Base-by-base conservation (phyloP, 2,113 vertebrate species). In the Rhagologus leucostigma region DNA sequence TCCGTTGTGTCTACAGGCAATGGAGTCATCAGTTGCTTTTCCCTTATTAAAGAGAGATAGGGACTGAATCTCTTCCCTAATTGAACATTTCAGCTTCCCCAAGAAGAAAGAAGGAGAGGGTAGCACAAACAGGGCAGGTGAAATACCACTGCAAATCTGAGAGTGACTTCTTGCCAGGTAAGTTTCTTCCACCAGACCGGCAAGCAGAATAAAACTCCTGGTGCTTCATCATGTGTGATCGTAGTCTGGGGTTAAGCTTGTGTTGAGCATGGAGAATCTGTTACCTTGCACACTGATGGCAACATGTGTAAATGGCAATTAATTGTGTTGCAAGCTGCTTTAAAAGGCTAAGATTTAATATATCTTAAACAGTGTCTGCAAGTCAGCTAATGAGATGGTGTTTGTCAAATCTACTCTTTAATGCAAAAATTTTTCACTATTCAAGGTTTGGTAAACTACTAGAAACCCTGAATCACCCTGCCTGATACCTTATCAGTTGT, bases 1-100 rank as follows among this genome's bases (percentile, higher is more conserved):
- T 56, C 30, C 33, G 6, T 52, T 0, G 0, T 59, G 60, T 33
- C 63, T 1, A 1, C 0, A 4, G 46, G 37, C 2, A 1, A 41
- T 18, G 5, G 32, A 65, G 33, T 55, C 3, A 1, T 87, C n/a
- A 63, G 55, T 16, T n/a, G 26, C 15, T 10, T 47, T 42, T 84
- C 21, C 21, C 14, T 32, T 6, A 24, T 37, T 33, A 69, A 50
- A 39, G 47, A 50, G 18, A 63, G 29, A 39, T 3, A 68, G 32
- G 21, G 6, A 49, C 12, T 64, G 32, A 65, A 62, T 64, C 9
- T 68, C 17, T 56, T 84, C 27, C 33, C 15, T 55, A 47, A 10
- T 16, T 44, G 62, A 75, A 37, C 9, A 17, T 6, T 74, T 78
- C 37, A 41, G 11, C 5, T 82, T 10, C 16, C 53, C 44, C 41